These are phyloP conservation scores for Fregata magnificens DNA, from an alignment of 2,113 vertebrate species.

Conservation along the genomic window DNA sequence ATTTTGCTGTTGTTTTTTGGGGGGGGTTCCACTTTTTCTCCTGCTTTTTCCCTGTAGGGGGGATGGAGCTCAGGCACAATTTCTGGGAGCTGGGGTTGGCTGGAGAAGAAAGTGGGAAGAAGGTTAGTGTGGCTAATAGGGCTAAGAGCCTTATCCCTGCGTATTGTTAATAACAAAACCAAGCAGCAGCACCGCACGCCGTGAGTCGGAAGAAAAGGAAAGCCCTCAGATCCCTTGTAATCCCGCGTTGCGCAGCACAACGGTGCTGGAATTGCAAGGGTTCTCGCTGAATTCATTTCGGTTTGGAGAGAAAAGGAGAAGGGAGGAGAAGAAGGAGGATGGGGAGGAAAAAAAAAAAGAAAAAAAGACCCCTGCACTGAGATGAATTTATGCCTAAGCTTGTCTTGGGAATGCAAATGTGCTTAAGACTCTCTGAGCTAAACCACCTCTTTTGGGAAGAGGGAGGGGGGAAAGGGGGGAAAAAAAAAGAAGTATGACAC, in stretches of 20 bases:
- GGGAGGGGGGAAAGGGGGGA: neutral
- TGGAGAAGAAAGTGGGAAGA: neutral
- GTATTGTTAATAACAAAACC: conserved; percentile 2
- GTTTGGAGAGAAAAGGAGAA: conserved; percentile 8
- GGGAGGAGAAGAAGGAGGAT: neutral
- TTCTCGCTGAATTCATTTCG: conserved; percentile 42
- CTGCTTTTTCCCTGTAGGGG: neutral
- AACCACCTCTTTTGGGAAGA: conserved; percentile 43
- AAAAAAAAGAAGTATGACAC: neutral
- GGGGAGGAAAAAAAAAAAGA: neutral
- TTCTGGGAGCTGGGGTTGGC: neutral
- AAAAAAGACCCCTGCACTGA: conserved; percentile 21
- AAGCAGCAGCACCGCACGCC: neutral
- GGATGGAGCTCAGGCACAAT: neutral
- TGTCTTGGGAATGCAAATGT: conserved; percentile 69
- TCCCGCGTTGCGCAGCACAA: neutral
- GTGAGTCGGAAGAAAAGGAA: neutral
- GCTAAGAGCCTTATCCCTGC: neutral
- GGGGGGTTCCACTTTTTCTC: neutral
- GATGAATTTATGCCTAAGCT: conserved; percentile 66
- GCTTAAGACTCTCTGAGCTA: conserved; percentile 49
- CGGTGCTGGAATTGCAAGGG: neutral
- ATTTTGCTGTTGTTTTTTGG: neutral
- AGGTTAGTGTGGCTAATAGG: neutral
- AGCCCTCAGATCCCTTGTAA: neutral